Evolutionary conservation across 2,797 vertebrate species (phyloP), one percentile per base, ranked within the genome.

Genomic region (Rhynchonycteris naso): DNA sequence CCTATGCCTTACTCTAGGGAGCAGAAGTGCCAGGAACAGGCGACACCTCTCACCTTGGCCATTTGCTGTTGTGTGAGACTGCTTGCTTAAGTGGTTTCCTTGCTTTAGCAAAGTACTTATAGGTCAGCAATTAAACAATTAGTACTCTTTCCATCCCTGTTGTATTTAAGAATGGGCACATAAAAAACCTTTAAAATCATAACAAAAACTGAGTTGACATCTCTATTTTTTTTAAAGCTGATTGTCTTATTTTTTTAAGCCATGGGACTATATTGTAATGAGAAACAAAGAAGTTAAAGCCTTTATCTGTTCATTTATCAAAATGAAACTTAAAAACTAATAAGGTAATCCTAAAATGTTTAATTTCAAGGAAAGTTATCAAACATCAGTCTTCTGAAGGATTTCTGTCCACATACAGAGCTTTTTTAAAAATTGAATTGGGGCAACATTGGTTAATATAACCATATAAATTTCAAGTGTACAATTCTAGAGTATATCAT

Each of bases 141-240:
- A 58, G 28, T 92, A 69, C 14, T 33, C 50, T 88, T 71, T 30
- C 52, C 22, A 58, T 88, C 38, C 52, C 63, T 84, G 4, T 93
- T 92, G 93, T 85, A 76, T 54, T 85, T 68, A 79, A 87, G n/a
- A 87, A 79, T 86, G 69, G 24, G 6, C 14, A 84, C 33, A 16
- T 88, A 35, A 75, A 75, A 91, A 94, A 71, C 38, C 11, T 91
- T 88, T 58, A 80, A 81, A 80, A 82, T 89, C 65, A 15, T 90
- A 81, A 30, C 61, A 30, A 94, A 96, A 88, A 85, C 22, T 89
- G n/a, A 91, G 19, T 95, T 90, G 83, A 92, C 43, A 74, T 83
- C 19, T 79, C 10, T 50, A 1, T 38, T 69, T 50, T 59, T 35
- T n/a, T n/a, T 16, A 65, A 94, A 85, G 9, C 10, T 79, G 54